Evolutionary conservation across 2,888 invertebrate genomes (phyloP), one percentile per base, ranked within the genome.

Genomic region (Theodoxus fluviatilis): DNA sequence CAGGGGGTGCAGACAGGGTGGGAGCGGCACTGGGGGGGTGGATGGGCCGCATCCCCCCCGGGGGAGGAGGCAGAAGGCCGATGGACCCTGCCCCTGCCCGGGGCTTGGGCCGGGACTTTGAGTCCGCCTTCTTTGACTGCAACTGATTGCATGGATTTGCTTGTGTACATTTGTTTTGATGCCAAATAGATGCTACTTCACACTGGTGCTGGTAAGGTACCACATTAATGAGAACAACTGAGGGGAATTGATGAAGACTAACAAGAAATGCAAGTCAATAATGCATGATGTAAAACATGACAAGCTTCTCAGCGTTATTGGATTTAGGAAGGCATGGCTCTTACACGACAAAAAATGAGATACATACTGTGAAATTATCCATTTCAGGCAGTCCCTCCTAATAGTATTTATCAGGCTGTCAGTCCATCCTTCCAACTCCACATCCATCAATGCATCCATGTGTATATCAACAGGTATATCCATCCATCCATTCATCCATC

Each of bases 11-110:
- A 2, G 69, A 38, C n/a, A 15, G 43, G 15, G 59, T 6, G 22
- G 64, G 22, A 12, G n/a, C n/a, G n/a, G n/a, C n/a, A n/a, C n/a
- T n/a, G n/a, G n/a, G n/a, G n/a, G n/a, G n/a, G n/a, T n/a, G n/a
- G n/a, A n/a, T n/a, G n/a, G 93, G 90, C 86, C 92, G 93, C 1
- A 92, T 91, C 1, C 92, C 89, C 0, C 94, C 94, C 12, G 96
- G 95, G 6, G 96, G 96, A 47, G 96, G 96, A 68, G 95, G 91
- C 71, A 86, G 74, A 25, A 94, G 88, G 1, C 84, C 84, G 7
- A 79, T 71, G 25, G n/a, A n/a, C n/a, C 78, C 79, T 12, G 89
- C 91, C 18, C 91, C 90, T 4, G 91, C 86, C 79, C 91, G 91
- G 72, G 90, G 84, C 84, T 92, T 93, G 2, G 92, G 89, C 81